Conservation (phyloP, 2,113 vertebrate genomes). For the Atrichornis clamosus region DNA sequence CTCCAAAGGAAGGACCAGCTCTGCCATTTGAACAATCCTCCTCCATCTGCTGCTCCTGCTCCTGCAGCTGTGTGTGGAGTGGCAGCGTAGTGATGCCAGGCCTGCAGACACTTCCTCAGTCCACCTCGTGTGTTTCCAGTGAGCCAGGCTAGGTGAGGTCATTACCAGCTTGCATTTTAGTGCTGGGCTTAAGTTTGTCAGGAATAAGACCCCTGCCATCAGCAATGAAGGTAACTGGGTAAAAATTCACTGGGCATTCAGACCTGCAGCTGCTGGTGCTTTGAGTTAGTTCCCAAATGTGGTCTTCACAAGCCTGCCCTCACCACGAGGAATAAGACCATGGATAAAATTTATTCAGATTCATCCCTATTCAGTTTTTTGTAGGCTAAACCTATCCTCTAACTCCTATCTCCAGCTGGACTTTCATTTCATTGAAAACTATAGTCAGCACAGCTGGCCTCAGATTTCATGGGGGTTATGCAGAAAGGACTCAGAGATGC, state of each 20-base stretch:
- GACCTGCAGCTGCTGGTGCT: not conserved
- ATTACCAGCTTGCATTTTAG: not conserved
- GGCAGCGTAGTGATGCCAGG: not conserved
- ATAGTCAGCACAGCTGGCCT: not conserved
- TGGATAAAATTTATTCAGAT: not conserved
- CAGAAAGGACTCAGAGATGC: not conserved
- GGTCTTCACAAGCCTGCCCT: not conserved
- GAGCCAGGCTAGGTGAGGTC: not conserved
- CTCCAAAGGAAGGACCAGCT: not conserved
- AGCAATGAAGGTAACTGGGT: not conserved
- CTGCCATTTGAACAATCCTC: not conserved
- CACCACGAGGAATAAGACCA: not conserved
- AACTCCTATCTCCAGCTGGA: not conserved
- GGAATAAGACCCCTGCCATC: not conserved
- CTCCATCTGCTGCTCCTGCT: conserved; percentile 36
- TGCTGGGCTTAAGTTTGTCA: not conserved
- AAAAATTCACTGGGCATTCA: not conserved
- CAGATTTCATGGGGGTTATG: not conserved
- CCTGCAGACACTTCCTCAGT: not conserved
- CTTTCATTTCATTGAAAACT: not conserved
- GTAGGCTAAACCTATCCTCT: not conserved
- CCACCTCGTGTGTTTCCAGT: not conserved
- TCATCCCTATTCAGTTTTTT: not conserved
- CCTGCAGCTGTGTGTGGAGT: not conserved
- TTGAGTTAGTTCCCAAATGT: not conserved